A percentile compares a stretch with the other conserved stretches of the same genome.
phyloP scores from a whole-genome alignment of 1,140 invertebrate genomes.

The Zaprionus africanus region DNA sequence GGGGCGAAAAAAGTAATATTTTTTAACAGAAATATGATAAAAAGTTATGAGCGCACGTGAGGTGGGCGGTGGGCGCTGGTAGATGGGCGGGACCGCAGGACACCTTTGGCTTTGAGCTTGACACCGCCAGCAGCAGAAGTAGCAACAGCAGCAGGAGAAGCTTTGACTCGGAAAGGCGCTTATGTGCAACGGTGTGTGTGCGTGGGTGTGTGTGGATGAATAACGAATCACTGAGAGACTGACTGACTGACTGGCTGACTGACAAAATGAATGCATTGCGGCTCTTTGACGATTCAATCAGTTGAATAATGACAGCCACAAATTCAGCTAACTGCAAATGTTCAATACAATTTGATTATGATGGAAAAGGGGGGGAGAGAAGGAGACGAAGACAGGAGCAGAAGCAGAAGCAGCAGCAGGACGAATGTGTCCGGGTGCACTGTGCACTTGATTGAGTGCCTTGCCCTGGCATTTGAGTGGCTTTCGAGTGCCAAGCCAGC shows the following conservation, averaged over 20 bases:
- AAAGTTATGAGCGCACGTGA: slow-evolving; percentile 64
- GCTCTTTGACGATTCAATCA: slow-evolving; percentile 73
- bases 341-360: slow-evolving; percentile 82
- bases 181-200: slow-evolving; percentile 35
- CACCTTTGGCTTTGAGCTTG: slow-evolving; percentile 49
- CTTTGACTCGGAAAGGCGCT: slow-evolving; percentile 20
- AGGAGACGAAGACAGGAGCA: not conserved
- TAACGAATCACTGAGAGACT: slow-evolving; percentile 42
- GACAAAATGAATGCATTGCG: slow-evolving; percentile 54
- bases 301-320: slow-evolving; percentile 71
- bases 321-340: slow-evolving; percentile 79
- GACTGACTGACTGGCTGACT: slow-evolving; percentile 54
- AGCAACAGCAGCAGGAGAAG: not conserved
- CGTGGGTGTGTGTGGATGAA: slow-evolving; percentile 33
- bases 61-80: not conserved
- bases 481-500: slow-evolving; percentile 64
- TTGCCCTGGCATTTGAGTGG: slow-evolving; percentile 79
- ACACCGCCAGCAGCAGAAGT: slow-evolving; percentile 7
- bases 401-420: not conserved
- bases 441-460: slow-evolving; percentile 78
- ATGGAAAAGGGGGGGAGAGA: slow-evolving; percentile 16
- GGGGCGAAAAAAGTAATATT: slow-evolving; percentile 4
- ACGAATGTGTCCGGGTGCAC: slow-evolving; percentile 22
- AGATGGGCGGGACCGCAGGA: slow-evolving; percentile 17
- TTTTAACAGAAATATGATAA: slow-evolving; percentile 59